phyloP scores from a whole-genome alignment of 2,888 invertebrate genomes.

The Bombylius discolor region DNA sequence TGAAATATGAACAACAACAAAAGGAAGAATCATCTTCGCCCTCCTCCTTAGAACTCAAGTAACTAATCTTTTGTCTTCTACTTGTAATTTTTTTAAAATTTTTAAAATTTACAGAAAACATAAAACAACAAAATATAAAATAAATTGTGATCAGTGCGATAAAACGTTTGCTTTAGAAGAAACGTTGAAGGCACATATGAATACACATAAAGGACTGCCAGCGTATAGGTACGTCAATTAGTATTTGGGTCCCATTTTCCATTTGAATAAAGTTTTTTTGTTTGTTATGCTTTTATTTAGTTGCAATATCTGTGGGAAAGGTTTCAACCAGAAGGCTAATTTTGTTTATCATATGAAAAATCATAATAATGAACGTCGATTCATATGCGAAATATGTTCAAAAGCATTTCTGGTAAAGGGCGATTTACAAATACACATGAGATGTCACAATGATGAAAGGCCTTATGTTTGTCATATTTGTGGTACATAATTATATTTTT shows the following conservation, averaged over 20 bases:
- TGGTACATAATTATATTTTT: not conserved
- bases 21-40: no score
- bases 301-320: constrained; percentile 1
- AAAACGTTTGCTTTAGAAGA: not conserved
- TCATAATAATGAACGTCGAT: not conserved
- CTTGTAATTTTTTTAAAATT: no score
- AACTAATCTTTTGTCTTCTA: no score
- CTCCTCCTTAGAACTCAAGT: no score
- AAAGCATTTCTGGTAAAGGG: not conserved
- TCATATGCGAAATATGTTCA: not conserved
- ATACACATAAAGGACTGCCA: no score
- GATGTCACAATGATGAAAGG: constrained; percentile 1
- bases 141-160: not conserved
- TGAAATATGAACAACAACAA: no score
- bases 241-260: no score
- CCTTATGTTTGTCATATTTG: constrained; percentile 3
- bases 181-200: no score
- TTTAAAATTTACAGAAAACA: no score
- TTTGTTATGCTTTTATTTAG: not conserved
- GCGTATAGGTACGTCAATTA: not conserved
- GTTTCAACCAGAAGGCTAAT: constrained; percentile 1
- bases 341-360: constrained; percentile 5
- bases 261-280: not conserved
- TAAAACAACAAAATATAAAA: no score
- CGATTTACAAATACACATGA: constrained; percentile 2